Evolutionary conservation across 1,140 invertebrate genomes (phyloP).

Genomic region (Spodoptera litura): DNA sequence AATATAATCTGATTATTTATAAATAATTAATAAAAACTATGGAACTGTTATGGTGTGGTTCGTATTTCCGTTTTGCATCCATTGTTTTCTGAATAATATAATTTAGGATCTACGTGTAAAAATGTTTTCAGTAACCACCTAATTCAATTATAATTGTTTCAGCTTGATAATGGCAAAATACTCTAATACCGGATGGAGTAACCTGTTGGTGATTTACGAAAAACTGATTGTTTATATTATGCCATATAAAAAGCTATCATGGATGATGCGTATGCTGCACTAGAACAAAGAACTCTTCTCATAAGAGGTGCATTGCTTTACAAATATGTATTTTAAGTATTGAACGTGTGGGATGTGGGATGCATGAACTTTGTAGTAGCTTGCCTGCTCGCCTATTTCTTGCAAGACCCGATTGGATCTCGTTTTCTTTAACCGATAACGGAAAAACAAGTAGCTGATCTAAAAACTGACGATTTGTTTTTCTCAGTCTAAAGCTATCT

Average conservation of each 20-base stretch:
- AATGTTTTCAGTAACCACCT: too few relatives aligned
- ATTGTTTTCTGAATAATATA: not conserved
- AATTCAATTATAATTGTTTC: too few relatives aligned
- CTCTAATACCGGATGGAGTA: not conserved
- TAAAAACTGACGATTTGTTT: not conserved
- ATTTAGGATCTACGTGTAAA: too few relatives aligned
- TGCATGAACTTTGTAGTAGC: too few relatives aligned
- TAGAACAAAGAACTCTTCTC: not conserved
- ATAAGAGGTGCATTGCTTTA: too few relatives aligned
- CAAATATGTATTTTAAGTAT: too few relatives aligned
- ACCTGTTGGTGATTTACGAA: not conserved
- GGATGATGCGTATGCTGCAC: not conserved
- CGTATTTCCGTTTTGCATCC: not conserved
- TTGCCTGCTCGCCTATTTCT: constrained; percentile 2
- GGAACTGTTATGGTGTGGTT: constrained; percentile 11
- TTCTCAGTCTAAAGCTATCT: not conserved
- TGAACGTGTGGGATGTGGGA: too few relatives aligned
- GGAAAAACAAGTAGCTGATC: constrained; percentile 26
- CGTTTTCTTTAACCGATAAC: constrained; percentile 15
- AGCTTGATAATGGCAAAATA: not conserved
- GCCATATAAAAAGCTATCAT: not conserved
- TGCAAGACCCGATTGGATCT: not conserved
- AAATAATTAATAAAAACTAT: constrained; percentile 22
- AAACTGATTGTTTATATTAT: constrained; percentile 4
- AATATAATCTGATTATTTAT: not conserved